phyloP scores from a whole-genome alignment of 2,888 invertebrate species.

The Drosophila subquinaria region DNA sequence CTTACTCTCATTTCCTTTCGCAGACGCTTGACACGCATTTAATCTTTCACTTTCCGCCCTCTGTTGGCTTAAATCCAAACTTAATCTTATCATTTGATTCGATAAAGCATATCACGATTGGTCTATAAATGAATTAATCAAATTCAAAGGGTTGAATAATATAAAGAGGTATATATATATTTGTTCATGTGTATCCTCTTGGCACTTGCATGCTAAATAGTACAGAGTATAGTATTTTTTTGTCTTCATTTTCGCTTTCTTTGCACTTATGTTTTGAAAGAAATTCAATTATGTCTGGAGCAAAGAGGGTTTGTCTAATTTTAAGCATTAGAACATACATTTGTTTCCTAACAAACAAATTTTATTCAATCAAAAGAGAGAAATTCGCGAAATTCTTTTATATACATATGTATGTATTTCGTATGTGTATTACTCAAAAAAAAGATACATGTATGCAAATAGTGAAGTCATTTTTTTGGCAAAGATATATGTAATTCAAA shows the following conservation, averaged over 20 bases:
- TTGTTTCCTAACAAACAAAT: no score
- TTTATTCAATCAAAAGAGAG: no score
- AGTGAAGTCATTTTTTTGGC: no score
- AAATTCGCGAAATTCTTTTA: no score
- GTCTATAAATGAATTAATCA: neutral
- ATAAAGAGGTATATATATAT: neutral
- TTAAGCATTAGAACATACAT: no score
- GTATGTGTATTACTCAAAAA: no score
- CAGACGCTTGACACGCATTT: neutral
- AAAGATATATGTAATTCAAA: no score
- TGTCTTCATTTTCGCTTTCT: constrained; percentile 26
- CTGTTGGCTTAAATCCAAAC: constrained; percentile 11
- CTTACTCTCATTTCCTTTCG: neutral
- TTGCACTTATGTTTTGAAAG: neutral
- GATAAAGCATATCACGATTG: constrained; percentile 30
- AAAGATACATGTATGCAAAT: no score
- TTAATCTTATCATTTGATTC: constrained; percentile 40
- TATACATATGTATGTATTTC: no score
- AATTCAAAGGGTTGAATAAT: constrained; percentile 16
- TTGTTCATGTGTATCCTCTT: constrained; percentile 4
- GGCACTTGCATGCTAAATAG: constrained; percentile 13
- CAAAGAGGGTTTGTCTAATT: no score
- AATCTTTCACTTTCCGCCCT: neutral
- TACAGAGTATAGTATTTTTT: neutral
- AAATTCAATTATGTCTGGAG: neutral